phyloP scores from a whole-genome alignment of 2,888 invertebrate species.

The Caenorhabditis sp. region DNA sequence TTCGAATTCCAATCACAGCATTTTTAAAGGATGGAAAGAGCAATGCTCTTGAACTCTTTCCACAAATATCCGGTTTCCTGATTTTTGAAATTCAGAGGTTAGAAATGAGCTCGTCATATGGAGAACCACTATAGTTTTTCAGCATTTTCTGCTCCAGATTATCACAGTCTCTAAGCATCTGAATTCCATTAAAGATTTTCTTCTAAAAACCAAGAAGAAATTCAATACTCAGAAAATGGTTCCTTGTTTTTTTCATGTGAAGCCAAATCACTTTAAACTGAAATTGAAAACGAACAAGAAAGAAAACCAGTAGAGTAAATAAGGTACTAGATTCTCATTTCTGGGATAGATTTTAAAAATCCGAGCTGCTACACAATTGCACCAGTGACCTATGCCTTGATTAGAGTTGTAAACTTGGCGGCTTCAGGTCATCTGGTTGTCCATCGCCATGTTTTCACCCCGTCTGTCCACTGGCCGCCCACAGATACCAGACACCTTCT shows the following conservation, averaged over 20 bases:
- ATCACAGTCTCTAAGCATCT: no score
- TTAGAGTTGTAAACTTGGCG: no score
- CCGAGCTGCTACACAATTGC: no score
- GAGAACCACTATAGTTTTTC: no score
- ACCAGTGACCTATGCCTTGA: no score
- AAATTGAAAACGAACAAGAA: slow-evolving; percentile 18
- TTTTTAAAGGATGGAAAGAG: slow-evolving; percentile 21
- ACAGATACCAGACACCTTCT: slow-evolving; percentile 62
- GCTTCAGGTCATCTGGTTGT: neutral
- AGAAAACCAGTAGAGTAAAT: neutral
- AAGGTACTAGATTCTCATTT: no score
- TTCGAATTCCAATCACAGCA: neutral
- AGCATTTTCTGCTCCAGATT: no score
- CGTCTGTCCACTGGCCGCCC: slow-evolving; percentile 2
- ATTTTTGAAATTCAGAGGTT: neutral
- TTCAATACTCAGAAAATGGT: neutral
- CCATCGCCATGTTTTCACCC: slow-evolving; percentile 1
- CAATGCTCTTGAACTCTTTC: slow-evolving; percentile 42
- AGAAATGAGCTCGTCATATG: no score
- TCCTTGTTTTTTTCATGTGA: neutral
- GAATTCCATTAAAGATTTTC: neutral
- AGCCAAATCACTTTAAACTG: slow-evolving; percentile 7
- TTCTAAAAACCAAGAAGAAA: neutral
- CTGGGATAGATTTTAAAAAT: no score
- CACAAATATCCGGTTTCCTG: slow-evolving; percentile 42